A percentile compares a stretch with the other conserved stretches of the same genome.
Conservation (phyloP, 1,140 invertebrate genomes). For the Asobara japonica region DNA sequence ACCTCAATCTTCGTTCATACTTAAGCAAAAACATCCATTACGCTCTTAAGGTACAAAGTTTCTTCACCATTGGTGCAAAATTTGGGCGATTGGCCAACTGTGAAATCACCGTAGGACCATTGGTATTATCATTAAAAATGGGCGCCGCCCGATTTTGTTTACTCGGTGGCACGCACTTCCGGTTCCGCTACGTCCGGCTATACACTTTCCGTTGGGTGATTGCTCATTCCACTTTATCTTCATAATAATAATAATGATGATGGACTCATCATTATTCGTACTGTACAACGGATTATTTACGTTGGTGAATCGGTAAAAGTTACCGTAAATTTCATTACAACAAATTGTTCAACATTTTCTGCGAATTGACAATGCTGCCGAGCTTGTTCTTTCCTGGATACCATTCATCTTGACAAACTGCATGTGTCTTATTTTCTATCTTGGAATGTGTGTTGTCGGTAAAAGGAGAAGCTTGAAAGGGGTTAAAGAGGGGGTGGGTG, state of each 20-base stretch:
- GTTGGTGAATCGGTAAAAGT: neutral
- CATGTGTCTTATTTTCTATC: neutral
- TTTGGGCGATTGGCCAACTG: too few species aligned
- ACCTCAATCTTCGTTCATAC: too few species aligned
- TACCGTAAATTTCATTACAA: too few species aligned
- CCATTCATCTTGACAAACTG: neutral
- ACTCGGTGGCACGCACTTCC: conserved; percentile 2
- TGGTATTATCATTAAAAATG: too few species aligned
- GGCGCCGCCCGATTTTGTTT: neutral
- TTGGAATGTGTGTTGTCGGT: conserved; percentile 9
- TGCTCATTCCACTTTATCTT: neutral
- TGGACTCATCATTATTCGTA: neutral
- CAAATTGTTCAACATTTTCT: too few species aligned
- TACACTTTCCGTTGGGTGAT: neutral
- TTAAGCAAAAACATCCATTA: too few species aligned
- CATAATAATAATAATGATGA: too few species aligned
- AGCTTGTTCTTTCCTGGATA: neutral
- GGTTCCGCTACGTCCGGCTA: neutral
- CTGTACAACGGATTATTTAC: too few species aligned
- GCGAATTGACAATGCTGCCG: neutral
- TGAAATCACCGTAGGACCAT: too few species aligned
- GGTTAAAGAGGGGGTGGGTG: conserved; percentile 25
- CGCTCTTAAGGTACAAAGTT: too few species aligned
- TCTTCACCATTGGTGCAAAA: too few species aligned
- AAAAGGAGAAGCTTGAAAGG: conserved; percentile 21